Conservation (phyloP, 2,888 invertebrate species). For the Dicyrtoma fusca region DNA sequence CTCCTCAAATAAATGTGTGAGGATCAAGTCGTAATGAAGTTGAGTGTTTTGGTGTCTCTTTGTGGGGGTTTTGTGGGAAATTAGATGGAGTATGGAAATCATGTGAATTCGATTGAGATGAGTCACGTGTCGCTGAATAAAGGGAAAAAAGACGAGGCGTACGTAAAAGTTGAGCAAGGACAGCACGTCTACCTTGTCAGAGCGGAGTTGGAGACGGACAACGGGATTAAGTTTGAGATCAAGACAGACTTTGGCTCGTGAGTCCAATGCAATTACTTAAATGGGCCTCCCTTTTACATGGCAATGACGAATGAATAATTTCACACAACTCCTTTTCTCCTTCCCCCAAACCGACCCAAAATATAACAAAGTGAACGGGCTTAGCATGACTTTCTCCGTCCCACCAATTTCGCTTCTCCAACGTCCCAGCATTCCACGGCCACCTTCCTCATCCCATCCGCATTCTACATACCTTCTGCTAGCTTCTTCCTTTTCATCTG, state of each 20-base stretch:
- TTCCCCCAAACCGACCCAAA: neutral
- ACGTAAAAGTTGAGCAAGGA: slow-evolving; percentile 43
- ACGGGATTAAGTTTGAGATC: slow-evolving; percentile 49
- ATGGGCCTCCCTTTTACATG: slow-evolving; percentile 23
- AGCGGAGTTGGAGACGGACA: slow-evolving; percentile 51
- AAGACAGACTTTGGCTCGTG: slow-evolving; percentile 54
- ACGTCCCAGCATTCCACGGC: too few species aligned
- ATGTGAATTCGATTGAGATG: slow-evolving; percentile 45
- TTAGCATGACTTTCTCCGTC: neutral
- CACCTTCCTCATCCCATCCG: too few species aligned
- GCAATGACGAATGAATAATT: slow-evolving; percentile 41
- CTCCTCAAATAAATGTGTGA: too few species aligned
- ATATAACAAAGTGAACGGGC: neutral
- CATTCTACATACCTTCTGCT: too few species aligned
- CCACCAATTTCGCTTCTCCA: neutral
- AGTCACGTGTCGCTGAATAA: slow-evolving; percentile 44
- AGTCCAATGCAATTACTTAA: slow-evolving; percentile 44
- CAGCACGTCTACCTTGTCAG: slow-evolving; percentile 49
- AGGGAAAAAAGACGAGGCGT: slow-evolving; percentile 46
- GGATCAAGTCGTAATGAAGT: too few species aligned
- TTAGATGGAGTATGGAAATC: slow-evolving; percentile 48
- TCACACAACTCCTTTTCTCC: slow-evolving; percentile 10
- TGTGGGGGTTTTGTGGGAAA: neutral
- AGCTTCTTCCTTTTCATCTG: too few species aligned
- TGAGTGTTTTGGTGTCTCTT: neutral